Base-by-base conservation (phyloP, 1,140 invertebrate species). In the Trichoplusia ni region DNA sequence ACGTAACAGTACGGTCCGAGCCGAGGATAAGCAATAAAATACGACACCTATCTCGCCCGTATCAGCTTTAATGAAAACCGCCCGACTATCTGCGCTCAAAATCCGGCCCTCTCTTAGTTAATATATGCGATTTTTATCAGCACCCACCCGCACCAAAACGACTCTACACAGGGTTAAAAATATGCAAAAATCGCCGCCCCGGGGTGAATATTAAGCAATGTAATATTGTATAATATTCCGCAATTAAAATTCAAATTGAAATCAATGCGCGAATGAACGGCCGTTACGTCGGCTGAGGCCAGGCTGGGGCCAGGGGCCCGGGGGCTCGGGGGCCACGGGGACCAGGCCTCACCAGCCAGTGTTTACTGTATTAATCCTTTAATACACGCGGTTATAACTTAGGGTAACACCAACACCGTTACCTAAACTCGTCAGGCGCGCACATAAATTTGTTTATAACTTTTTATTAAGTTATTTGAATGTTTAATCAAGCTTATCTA, bases 241-340 rank as follows among this genome's bases (percentile, higher is more conserved):
- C 86, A 90, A 91, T 91, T 90, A 91, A 91, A 90, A 90, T 91
- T 91, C 80, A 91, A 91, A 91, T 91, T 91, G 90, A 91, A 91
- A 91, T 90, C 89, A 90, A 91, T 91, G 89, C 86, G 82, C 75
- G 82, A 73, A 77, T 82, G 85, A 81, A 82, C 49, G 51, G 31
- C 51, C 38, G 35, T 53, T 46, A 19, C 29, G 59, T 2, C 5
- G 9, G 13, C 11, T n/a, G 46, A 5, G 46, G 6, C n/a, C 9
- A 13, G 4, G 8, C 35, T 16, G 33, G 33, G 51, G 31, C 38
- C 18, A 5, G 58, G 47, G 49, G 25, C 25, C 14, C 21, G 11
- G 11, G 13, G 21, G 27, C 18, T 37, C 1, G 16, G 27, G 54
- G 46, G 29, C 29, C 51, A 8, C 13, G 19, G n/a, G 51, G 35